These are phyloP conservation scores for Artibeus jamaicensis DNA, from an alignment of 2,797 vertebrate species.

Conservation along the genomic window DNA sequence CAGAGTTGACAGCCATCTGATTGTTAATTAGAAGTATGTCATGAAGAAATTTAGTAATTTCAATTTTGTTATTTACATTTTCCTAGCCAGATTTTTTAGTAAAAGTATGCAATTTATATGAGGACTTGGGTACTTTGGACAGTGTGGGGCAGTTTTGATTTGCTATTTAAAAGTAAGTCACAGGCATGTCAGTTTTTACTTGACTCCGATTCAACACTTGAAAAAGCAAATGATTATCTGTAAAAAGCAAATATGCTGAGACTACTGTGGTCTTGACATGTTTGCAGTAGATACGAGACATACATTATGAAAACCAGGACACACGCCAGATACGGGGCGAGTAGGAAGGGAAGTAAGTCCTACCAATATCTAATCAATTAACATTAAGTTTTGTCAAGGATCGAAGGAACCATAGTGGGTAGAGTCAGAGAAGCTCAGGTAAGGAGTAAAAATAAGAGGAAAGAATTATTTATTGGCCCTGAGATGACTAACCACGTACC, in stretches of 20 bases:
- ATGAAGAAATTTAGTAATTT: neutral
- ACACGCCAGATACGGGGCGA: neutral
- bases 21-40: conserved; percentile 6
- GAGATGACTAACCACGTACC: neutral
- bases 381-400: neutral
- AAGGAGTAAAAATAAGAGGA: neutral
- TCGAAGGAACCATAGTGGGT: neutral
- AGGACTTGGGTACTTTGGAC: conserved; percentile 5
- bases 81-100: neutral
- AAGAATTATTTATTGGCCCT: neutral
- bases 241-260: neutral
- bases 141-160: conserved; percentile 4
- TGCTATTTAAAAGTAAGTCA: conserved; percentile 38
- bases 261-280: neutral
- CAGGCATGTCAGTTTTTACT: conserved; percentile 8
- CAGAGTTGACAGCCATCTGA: neutral
- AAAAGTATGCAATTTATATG: neutral
- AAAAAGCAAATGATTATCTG: conserved; percentile 29
- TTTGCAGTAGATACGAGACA: neutral
- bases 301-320: neutral
- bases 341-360: neutral
- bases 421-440: neutral
- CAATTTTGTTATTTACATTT: neutral
- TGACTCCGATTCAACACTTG: conserved; percentile 44
- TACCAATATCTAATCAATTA: neutral